These are phyloP conservation scores for Gymnoscelis rufifasciata DNA, from an alignment of 2,888 invertebrate genomes.

Conservation along the genomic window DNA sequence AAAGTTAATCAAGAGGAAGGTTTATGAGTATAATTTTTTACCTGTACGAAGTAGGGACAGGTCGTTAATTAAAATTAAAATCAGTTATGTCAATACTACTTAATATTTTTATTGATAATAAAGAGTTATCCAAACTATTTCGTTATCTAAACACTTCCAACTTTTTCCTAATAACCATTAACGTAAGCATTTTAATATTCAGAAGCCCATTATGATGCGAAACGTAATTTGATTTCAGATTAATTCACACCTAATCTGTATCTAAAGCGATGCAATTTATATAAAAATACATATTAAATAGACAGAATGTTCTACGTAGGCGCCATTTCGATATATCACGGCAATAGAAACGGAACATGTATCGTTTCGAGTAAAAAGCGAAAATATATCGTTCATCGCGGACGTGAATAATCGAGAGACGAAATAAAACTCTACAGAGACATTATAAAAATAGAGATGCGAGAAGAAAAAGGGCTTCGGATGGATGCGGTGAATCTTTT, in stretches of 20 bases:
- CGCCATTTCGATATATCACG: slow-evolving; percentile 38
- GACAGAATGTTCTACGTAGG: slow-evolving; percentile 7
- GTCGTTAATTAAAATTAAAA: no score
- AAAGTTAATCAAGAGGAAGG: no score
- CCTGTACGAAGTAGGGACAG: no score
- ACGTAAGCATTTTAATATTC: no score
- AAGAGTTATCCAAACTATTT: no score
- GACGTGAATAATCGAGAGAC: slow-evolving; percentile 59
- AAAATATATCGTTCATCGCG: slow-evolving; percentile 67
- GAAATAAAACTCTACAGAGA: slow-evolving; percentile 59
- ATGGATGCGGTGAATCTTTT: slow-evolving; percentile 37
- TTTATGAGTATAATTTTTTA: no score
- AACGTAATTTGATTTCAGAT: no score
- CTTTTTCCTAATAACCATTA: no score
- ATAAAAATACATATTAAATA: background rate
- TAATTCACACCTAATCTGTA: background rate
- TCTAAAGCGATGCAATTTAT: background rate
- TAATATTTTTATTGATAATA: no score
- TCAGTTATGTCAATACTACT: no score
- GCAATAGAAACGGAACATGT: slow-evolving; percentile 38
- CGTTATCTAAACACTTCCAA: no score
- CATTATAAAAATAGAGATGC: slow-evolving; percentile 46
- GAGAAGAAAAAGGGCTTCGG: slow-evolving; percentile 34
- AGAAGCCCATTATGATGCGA: no score
- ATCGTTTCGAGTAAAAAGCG: slow-evolving; percentile 31